Base-by-base conservation (phyloP, 2,113 vertebrate genomes). In the Rhipidura dahli region DNA sequence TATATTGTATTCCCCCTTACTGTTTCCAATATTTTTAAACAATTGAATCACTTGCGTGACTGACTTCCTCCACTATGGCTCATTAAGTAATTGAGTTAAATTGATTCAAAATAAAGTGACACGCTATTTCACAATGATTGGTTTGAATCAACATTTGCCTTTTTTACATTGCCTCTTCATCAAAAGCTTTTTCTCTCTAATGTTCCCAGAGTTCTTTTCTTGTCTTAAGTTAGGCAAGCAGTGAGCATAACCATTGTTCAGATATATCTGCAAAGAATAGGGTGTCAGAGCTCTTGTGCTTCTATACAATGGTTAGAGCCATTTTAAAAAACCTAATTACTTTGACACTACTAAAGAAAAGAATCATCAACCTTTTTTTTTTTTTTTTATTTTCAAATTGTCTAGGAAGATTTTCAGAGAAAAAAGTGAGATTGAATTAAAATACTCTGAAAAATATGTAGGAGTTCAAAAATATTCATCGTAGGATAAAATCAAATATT, bases 51-150 rank as follows among this genome's bases (percentile, higher is more conserved):
- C 21, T 89, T 2, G 1, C 30, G 2, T 88, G 90, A 87, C 87
- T 94, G 91, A 89, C 56, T 96, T 94, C 65, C 60, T 83, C 79
- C 44, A 84, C 49, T 87, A 81, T 3, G 93, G 75, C 82, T 96
- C 84, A 95, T 97, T 95, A 95, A 90, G 60, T 90, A 94, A 96
- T 92, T 89, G 83, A 96, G 65, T 92, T 94, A 91, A 94, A 97
- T 64, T 94, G 76, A 95, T 94, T 93, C 83, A 84, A 90, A 94
- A 96, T 94, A 92, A 96, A 97, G 88, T 82, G 93, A 89, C 94
- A 96, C 37, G 81, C 64, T 93, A 94, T 94, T 96, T 92, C 76
- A 90, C 54, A 83, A 37, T 95, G 87, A 91, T 83, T 86, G 68
- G 85, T 95, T 93, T 95, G 87, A 76, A 95, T 80, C 79, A 96